These are phyloP conservation scores for Apotomis capreana DNA, from an alignment of 2,888 invertebrate species.

Conservation along the genomic window DNA sequence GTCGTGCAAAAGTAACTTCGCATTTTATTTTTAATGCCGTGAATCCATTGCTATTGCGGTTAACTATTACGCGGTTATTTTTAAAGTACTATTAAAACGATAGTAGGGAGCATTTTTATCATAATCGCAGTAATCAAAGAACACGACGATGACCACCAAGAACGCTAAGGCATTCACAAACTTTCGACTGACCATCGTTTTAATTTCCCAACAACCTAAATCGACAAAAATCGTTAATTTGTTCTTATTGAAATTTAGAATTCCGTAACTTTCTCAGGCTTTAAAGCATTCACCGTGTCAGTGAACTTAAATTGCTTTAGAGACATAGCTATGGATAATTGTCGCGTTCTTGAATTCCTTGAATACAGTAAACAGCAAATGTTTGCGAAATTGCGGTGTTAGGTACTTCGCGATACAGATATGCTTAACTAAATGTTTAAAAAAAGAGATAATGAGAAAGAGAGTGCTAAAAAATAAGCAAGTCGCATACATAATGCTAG, in stretches of 20 bases:
- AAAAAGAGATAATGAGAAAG: slow-evolving; percentile 9
- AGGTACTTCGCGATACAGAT: background rate
- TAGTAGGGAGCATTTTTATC: slow-evolving; percentile 64
- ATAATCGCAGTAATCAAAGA: slow-evolving; percentile 66
- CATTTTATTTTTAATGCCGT: slow-evolving; percentile 62
- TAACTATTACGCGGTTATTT: slow-evolving; percentile 67
- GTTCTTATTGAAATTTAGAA: slow-evolving; percentile 38
- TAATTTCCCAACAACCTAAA: slow-evolving; percentile 47
- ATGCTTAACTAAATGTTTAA: slow-evolving; percentile 21
- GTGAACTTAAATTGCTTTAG: slow-evolving; percentile 36
- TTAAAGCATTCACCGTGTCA: slow-evolving; percentile 27
- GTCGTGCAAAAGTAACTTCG: slow-evolving; percentile 51
- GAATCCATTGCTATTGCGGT: slow-evolving; percentile 61
- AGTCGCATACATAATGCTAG: slow-evolving; percentile 7
- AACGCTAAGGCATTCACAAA: slow-evolving; percentile 52
- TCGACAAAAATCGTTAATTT: slow-evolving; percentile 29
- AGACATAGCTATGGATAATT: slow-evolving; percentile 36
- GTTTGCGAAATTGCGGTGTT: slow-evolving; percentile 21
- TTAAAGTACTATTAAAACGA: slow-evolving; percentile 64
- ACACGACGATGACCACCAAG: slow-evolving; percentile 57
- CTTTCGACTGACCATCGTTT: slow-evolving; percentile 58
- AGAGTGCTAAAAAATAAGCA: slow-evolving; percentile 1
- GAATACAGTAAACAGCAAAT: slow-evolving; percentile 23
- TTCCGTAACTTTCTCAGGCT: slow-evolving; percentile 41
- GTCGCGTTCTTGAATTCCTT: slow-evolving; percentile 31